Evolutionary conservation across 2,888 invertebrate species (phyloP).

Genomic region (Eurois occulta): DNA sequence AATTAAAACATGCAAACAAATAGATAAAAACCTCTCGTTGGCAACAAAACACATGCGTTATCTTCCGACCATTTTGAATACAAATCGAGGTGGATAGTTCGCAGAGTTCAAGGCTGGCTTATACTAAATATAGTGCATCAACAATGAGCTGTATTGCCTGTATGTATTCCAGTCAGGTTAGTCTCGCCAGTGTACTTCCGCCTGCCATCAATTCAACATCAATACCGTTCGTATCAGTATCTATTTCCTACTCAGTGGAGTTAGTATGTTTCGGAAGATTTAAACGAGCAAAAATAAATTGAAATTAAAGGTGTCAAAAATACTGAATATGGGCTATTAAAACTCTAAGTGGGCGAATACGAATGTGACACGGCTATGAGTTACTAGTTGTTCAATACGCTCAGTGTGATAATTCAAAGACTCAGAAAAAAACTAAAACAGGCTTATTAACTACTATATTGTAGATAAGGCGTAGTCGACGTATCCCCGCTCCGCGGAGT

Average conservation of each 20-base stretch:
- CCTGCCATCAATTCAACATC: constrained; percentile 24
- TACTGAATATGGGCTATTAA: too few species aligned
- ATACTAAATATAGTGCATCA: constrained; percentile 46
- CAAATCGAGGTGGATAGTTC: constrained; percentile 39
- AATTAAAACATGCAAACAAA: constrained; percentile 4
- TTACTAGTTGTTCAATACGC: too few species aligned
- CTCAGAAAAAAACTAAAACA: too few species aligned
- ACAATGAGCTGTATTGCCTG: constrained; percentile 29
- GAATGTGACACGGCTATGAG: too few species aligned
- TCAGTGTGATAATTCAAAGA: too few species aligned
- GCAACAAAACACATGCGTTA: constrained; percentile 23
- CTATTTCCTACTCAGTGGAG: constrained; percentile 50
- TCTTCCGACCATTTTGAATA: constrained; percentile 37
- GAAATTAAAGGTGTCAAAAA: too few species aligned
- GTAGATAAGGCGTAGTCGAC: too few species aligned
- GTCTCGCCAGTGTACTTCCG: constrained; percentile 50
- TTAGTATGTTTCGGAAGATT: background rate
- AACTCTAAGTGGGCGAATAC: too few species aligned
- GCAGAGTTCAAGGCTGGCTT: constrained; percentile 53
- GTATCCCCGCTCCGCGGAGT: too few species aligned
- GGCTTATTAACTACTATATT: too few species aligned
- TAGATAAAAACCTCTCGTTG: constrained; percentile 23
- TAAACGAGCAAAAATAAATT: too few species aligned
- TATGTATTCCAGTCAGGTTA: constrained; percentile 50
- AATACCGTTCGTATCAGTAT: constrained; percentile 33